A percentile compares a stretch with the other conserved stretches of the same genome.
phyloP scores from a whole-genome alignment of 2,797 vertebrate species.

The Coregonus sp. region DNA sequence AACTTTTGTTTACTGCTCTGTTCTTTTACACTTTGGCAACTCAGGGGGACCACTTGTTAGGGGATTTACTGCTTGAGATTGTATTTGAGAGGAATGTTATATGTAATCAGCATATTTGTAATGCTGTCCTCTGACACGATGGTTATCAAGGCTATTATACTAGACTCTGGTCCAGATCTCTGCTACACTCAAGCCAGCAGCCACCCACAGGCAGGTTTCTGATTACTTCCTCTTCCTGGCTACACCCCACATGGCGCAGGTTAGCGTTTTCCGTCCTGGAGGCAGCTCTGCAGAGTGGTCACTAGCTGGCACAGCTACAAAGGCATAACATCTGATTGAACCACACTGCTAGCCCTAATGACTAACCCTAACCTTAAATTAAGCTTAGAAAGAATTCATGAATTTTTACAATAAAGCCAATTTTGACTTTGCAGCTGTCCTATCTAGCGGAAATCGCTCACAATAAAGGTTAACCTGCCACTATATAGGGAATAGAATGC shows the following conservation, averaged over 20 bases:
- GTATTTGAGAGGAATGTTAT: slow-evolving; percentile 24
- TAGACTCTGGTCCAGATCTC: slow-evolving; percentile 27
- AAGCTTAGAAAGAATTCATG: too few species aligned
- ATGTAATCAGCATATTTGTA: slow-evolving; percentile 41
- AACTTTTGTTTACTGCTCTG: slow-evolving; percentile 40
- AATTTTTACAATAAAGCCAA: too few species aligned
- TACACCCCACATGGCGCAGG: background rate
- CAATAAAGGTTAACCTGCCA: too few species aligned
- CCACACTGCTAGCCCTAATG: too few species aligned
- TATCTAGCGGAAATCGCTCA: too few species aligned
- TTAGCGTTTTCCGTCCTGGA: too few species aligned
- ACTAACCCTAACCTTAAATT: too few species aligned
- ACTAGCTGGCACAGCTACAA: too few species aligned
- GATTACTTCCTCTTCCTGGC: slow-evolving; percentile 33
- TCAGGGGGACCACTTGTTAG: slow-evolving; percentile 85
- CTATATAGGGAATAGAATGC: too few species aligned
- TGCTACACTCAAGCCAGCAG: slow-evolving; percentile 36
- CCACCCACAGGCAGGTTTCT: slow-evolving; percentile 35
- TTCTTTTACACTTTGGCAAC: slow-evolving; percentile 78
- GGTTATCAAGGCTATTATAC: slow-evolving; percentile 24
- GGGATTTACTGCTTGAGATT: slow-evolving; percentile 33
- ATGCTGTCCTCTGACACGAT: background rate
- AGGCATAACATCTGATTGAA: too few species aligned
- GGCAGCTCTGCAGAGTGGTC: too few species aligned
- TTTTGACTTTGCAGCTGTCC: too few species aligned